These are phyloP conservation scores for Neolamprologus ventralis DNA, from an alignment of 2,113 vertebrate species.

Conservation along the genomic window DNA sequence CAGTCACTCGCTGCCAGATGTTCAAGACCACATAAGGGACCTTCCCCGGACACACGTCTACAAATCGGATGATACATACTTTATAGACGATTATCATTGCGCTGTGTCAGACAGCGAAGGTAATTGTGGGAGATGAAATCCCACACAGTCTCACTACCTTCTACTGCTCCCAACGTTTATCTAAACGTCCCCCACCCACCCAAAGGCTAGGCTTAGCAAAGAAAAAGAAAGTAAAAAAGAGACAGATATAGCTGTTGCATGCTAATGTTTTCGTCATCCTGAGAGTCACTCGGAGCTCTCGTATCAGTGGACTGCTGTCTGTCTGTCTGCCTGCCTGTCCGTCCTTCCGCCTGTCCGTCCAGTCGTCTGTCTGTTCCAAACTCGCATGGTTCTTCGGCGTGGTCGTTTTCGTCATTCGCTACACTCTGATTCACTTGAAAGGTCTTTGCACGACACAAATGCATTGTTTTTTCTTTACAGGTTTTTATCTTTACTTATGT, in stretches of 20 bases:
- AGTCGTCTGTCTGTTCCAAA: conserved; percentile 65
- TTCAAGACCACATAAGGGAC: conserved; percentile 92
- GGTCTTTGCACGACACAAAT: conserved; percentile 58
- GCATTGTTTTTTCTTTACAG: conserved; percentile 41
- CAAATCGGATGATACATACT: conserved; percentile 94
- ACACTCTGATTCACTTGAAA: conserved; percentile 53
- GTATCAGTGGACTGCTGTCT: conserved; percentile 69
- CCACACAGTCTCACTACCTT: conserved; percentile 66
- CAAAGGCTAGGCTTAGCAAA: conserved; percentile 64
- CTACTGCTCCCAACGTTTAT: conserved; percentile 62
- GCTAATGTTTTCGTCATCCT: conserved; percentile 64
- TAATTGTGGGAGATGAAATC: conserved; percentile 84
- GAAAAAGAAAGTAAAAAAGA: conserved; percentile 53
- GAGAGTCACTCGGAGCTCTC: conserved; percentile 56
- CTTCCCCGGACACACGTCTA: conserved; percentile 89
- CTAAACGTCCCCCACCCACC: conserved; percentile 76
- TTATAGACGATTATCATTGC: conserved; percentile 96
- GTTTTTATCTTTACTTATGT: conserved; percentile 18
- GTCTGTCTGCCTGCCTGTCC: conserved; percentile 68
- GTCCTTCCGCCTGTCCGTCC: conserved; percentile 56
- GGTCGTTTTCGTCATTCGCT: conserved; percentile 46
- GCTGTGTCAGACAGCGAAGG: conserved; percentile 99
- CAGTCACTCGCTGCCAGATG: conserved; percentile 98
- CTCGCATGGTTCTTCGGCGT: conserved; percentile 62
- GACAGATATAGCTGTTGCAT: conserved; percentile 69